These are phyloP conservation scores for Theropithecus gelada DNA, from an alignment of 2,113 vertebrate species.

Conservation along the genomic window DNA sequence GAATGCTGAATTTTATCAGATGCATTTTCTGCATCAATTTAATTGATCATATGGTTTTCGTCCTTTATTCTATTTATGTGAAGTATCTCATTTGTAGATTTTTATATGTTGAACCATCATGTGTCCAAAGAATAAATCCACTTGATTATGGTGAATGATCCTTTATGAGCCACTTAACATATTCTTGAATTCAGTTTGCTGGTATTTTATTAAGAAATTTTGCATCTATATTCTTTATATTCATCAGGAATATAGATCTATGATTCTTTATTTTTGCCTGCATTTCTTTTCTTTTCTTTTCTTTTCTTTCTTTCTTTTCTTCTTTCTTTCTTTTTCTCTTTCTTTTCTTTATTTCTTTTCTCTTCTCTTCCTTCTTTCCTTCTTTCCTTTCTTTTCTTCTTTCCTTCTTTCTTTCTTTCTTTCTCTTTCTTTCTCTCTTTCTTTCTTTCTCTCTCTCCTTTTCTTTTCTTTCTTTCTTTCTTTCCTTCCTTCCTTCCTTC, in stretches of 20 bases:
- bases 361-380: accelerated
- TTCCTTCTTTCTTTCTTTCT: accelerated
- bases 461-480: accelerated
- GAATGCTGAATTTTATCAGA: background rate
- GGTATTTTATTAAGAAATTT: background rate
- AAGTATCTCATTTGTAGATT: background rate
- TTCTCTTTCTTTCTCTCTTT: accelerated
- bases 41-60: background rate
- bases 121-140: background rate
- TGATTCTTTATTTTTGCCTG: background rate
- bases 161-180: background rate
- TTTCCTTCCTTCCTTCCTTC: accelerated
- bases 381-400: accelerated
- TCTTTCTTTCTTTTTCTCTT: no score
- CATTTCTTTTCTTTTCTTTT: no score
- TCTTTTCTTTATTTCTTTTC: accelerated
- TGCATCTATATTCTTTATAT: background rate
- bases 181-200: background rate
- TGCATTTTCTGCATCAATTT: background rate
- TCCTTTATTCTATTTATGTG: background rate
- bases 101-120: background rate
- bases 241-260: background rate
- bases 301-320: no score
- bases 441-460: no score
- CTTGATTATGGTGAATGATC: background rate